These are phyloP conservation scores for Spodoptera picta DNA, from an alignment of 2,888 invertebrate species.

Conservation along the genomic window DNA sequence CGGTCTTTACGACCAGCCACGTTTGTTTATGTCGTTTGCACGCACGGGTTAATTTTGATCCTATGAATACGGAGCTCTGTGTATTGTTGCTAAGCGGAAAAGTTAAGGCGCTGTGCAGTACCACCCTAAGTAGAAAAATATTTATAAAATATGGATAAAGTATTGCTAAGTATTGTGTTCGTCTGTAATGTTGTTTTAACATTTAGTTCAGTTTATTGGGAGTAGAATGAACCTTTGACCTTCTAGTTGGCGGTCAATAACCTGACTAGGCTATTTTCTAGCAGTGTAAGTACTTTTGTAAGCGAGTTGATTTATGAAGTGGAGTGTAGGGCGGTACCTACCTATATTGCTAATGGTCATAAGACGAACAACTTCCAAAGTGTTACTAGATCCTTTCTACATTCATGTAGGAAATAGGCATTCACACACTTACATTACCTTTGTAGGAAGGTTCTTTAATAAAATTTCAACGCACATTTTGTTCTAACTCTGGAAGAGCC, in stretches of 20 bases:
- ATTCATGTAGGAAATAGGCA: constrained; percentile 19
- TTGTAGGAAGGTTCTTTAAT: not conserved
- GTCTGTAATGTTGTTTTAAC: constrained; percentile 1
- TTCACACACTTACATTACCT: not conserved
- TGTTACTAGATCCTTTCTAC: constrained; percentile 11
- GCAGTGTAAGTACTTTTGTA: constrained; percentile 11
- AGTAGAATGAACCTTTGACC: constrained; percentile 39
- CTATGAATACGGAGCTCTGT: constrained; percentile 41
- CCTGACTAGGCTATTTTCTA: constrained; percentile 36
- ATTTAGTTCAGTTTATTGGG: constrained; percentile 17
- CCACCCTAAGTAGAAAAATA: constrained; percentile 1
- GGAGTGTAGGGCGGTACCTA: constrained; percentile 16
- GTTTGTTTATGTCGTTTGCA: constrained; percentile 72
- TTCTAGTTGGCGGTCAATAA: constrained; percentile 46
- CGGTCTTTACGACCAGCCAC: constrained; percentile 71
- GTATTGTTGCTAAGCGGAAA: constrained; percentile 47
- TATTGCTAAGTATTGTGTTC: too few relatives aligned
- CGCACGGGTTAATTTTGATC: constrained; percentile 60
- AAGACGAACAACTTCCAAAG: constrained; percentile 2
- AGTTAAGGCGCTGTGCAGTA: constrained; percentile 30
- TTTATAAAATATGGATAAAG: too few relatives aligned
- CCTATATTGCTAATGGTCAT: constrained; percentile 14
- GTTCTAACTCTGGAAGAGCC: constrained; percentile 10
- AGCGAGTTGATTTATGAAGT: constrained; percentile 36
- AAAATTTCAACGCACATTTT: constrained; percentile 16